Evolutionary conservation across 2,113 vertebrate species (phyloP).

Genomic region (Rutilus rutilus): DNA sequence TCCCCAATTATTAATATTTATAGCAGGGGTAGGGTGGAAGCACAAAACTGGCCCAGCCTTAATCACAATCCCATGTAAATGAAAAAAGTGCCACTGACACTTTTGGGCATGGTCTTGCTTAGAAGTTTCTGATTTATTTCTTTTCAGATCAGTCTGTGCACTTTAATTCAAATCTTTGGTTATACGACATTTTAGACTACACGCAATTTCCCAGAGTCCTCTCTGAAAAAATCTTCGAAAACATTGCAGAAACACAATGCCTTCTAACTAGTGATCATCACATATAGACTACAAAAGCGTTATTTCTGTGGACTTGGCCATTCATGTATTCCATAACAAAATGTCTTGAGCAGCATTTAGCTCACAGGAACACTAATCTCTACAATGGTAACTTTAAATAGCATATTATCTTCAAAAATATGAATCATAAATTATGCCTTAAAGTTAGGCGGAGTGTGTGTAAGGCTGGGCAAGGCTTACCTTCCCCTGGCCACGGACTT

Average conservation of each 20-base stretch:
- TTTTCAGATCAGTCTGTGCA: constrained; percentile 46
- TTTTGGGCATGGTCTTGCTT: constrained; percentile 12
- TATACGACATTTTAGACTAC: not conserved
- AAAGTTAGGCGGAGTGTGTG: no score
- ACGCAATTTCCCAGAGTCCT: constrained; percentile 10
- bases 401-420: no score
- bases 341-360: no score
- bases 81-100: constrained; percentile 12
- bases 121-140: constrained; percentile 43
- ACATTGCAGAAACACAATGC: not conserved
- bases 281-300: no score
- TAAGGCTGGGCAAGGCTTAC: no score
- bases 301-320: no score
- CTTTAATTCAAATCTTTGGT: constrained; percentile 35
- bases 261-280: not conserved
- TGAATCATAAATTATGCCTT: no score
- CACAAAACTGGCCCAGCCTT: constrained; percentile 41
- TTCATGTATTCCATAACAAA: no score
- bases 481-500: no score
- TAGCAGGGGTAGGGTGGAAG: constrained; percentile 55
- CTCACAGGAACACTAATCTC: no score
- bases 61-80: constrained; percentile 42
- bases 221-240: constrained; percentile 15
- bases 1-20: constrained; percentile 64
- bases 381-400: no score